Conservation (phyloP, 2,888 invertebrate species). For the Chouioia cunea region DNA sequence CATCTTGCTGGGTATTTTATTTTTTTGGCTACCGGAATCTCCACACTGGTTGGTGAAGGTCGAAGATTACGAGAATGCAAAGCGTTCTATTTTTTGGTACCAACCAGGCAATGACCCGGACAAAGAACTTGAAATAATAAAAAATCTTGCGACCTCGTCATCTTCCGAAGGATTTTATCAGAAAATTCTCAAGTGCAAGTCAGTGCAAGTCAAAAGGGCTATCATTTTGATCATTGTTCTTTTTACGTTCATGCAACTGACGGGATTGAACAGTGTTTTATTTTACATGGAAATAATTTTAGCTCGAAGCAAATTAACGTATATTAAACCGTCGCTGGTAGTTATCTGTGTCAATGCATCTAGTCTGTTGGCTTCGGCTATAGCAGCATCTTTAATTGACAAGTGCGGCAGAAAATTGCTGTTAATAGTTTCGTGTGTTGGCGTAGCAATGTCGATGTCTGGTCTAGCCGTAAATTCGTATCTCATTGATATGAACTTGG, state of each 20-base stretch:
- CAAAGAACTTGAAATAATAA: slow-evolving; percentile 48
- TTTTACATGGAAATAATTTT: slow-evolving; percentile 58
- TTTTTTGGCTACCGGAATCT: slow-evolving; percentile 58
- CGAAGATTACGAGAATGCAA: slow-evolving; percentile 48
- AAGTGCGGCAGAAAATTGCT: slow-evolving; percentile 47
- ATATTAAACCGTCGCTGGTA: slow-evolving; percentile 51
- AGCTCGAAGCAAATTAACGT: slow-evolving; percentile 50
- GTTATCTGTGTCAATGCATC: slow-evolving; percentile 52
- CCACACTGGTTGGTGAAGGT: slow-evolving; percentile 52
- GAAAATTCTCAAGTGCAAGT: slow-evolving; percentile 28
- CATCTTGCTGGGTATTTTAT: slow-evolving; percentile 51
- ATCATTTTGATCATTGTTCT: slow-evolving; percentile 51
- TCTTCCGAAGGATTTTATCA: slow-evolving; percentile 42
- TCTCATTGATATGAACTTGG: slow-evolving; percentile 47
- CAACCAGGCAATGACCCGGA: slow-evolving; percentile 49
- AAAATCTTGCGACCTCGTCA: slow-evolving; percentile 50
- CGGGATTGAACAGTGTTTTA: slow-evolving; percentile 54
- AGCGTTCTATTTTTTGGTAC: slow-evolving; percentile 55
- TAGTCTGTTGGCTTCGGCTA: slow-evolving; percentile 43
- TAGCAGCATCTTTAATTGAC: slow-evolving; percentile 47
- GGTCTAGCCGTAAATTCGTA: slow-evolving; percentile 54
- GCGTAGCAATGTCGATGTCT: slow-evolving; percentile 49
- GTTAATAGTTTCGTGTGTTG: slow-evolving; percentile 47
- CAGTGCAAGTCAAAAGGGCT: slow-evolving; percentile 46
- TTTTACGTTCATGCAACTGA: slow-evolving; percentile 58